A percentile compares a stretch with the other conserved stretches of the same genome.
Conservation (phyloP, 2,888 invertebrate genomes). For the Drosophila pseudotalamancana region DNA sequence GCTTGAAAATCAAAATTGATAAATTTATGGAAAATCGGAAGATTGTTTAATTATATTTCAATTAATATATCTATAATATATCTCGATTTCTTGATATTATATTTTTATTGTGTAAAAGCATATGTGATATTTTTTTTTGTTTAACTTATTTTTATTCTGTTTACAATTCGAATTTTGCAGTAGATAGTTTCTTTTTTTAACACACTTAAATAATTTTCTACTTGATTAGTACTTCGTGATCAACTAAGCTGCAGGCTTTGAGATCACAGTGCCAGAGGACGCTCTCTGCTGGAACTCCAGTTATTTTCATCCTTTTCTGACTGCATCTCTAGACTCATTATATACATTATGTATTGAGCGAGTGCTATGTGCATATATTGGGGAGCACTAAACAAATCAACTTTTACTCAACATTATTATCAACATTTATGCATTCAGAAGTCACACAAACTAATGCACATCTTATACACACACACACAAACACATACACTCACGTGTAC, state of each 20-base stretch:
- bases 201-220: too few species aligned
- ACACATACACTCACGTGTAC: conserved; percentile 9
- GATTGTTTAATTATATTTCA: too few species aligned
- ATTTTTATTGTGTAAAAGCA: too few species aligned
- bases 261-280: conserved; percentile 28
- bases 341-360: conserved; percentile 71
- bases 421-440: conserved; percentile 80
- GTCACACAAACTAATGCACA: conserved; percentile 56
- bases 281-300: conserved; percentile 3
- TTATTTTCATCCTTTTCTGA: conserved; percentile 1
- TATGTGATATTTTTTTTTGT: too few species aligned
- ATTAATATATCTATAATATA: too few species aligned
- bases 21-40: too few species aligned
- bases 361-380: conserved; percentile 59
- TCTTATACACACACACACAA: conserved; percentile 25
- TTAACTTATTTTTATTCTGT: too few species aligned
- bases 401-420: conserved; percentile 80
- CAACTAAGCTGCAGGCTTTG: neutral
- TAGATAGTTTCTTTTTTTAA: too few species aligned
- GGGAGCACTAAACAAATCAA: conserved; percentile 75
- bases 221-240: too few species aligned
- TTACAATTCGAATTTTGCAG: too few species aligned
- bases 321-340: conserved; percentile 66
- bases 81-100: too few species aligned
- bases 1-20: too few species aligned